Percentiles rank a stretch among this genome's conserved stretches.
Conservation (phyloP, 2,113 vertebrate species). For the Podiceps cristatus region DNA sequence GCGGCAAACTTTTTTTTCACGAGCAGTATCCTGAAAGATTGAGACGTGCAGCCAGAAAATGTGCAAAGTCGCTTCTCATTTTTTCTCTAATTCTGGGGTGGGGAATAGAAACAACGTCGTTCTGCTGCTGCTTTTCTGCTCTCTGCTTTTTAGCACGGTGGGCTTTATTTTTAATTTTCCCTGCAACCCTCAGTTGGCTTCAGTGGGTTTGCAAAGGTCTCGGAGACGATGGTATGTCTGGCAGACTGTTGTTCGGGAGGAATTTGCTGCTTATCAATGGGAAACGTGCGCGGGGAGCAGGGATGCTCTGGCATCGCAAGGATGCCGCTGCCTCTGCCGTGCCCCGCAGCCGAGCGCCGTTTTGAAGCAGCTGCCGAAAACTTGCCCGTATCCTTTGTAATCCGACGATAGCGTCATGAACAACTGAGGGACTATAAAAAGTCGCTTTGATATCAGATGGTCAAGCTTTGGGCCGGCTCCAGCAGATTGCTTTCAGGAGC, state of each 20-base stretch:
- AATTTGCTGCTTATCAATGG: accelerated
- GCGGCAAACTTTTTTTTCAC: neutral
- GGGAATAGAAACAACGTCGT: accelerated
- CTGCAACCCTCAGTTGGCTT: neutral
- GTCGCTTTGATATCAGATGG: conserved; percentile 29
- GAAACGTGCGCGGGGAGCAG: neutral
- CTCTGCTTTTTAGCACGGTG: neutral
- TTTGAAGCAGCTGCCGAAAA: neutral
- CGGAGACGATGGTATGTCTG: accelerated
- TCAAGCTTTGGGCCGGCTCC: neutral
- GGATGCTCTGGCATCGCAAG: accelerated
- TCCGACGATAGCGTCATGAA: neutral
- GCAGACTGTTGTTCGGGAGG: accelerated
- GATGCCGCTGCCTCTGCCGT: neutral
- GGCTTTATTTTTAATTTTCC: neutral
- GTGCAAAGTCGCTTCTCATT: neutral
- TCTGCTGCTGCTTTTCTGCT: neutral
- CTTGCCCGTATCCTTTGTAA: neutral
- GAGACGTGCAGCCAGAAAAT: neutral
- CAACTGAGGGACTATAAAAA: conserved; percentile 31
- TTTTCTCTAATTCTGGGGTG: neutral
- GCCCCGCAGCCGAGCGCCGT: accelerated
- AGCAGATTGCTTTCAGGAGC: conserved; percentile 30
- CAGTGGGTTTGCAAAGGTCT: neutral
- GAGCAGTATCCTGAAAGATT: neutral